Evolutionary conservation across 2,113 vertebrate genomes (phyloP).

Genomic region (Myotis davidii): DNA sequence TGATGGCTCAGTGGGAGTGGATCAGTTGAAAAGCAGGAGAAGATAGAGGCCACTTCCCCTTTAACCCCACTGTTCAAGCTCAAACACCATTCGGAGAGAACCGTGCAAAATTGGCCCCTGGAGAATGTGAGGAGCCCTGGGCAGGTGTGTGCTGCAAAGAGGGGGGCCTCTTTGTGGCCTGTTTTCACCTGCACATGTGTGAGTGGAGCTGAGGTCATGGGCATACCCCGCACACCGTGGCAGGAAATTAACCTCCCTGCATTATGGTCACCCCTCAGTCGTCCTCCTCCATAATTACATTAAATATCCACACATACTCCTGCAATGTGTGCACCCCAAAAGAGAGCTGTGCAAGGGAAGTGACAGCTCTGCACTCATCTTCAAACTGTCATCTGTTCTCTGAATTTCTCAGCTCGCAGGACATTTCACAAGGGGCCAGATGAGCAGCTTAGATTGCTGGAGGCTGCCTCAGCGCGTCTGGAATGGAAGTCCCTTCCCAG

Average conservation of each 20-base stretch:
- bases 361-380: not conserved
- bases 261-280: not conserved
- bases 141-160: no score
- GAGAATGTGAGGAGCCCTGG: rapidly evolving
- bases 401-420: not conserved
- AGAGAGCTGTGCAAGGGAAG: not conserved
- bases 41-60: not conserved
- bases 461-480: not conserved
- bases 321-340: no score
- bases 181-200: rapidly evolving
- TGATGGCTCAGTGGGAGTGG: not conserved
- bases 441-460: not conserved
- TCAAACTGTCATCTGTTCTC: not conserved
- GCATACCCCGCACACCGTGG: not conserved
- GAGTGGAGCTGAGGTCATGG: not conserved
- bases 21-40: not conserved
- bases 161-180: not conserved
- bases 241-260: not conserved
- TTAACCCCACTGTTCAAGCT: not conserved
- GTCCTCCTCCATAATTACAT: no score
- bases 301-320: not conserved
- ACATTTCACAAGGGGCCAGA: not conserved
- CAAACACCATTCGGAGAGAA: not conserved
- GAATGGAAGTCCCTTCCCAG: not conserved
- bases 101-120: not conserved